phyloP scores from a whole-genome alignment of 2,797 vertebrate species.

The Poecile montanus region DNA sequence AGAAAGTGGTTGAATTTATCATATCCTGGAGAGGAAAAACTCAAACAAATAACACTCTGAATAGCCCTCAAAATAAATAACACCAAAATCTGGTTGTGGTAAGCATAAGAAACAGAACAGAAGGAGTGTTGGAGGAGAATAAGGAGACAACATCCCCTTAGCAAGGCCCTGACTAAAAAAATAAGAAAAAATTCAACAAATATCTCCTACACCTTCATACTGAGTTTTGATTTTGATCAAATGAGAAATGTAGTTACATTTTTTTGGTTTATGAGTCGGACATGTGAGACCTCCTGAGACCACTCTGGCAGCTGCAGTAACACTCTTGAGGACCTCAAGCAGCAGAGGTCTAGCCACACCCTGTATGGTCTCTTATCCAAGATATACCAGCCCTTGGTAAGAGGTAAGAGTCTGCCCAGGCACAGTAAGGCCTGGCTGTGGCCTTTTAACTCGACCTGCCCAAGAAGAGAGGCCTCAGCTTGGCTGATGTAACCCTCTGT shows the following conservation, averaged over 20 bases:
- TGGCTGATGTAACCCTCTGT: not conserved
- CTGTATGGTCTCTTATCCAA: not conserved
- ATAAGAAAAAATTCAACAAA: not conserved
- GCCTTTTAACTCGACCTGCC: not conserved
- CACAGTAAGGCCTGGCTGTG: not conserved
- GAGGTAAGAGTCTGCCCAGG: no score
- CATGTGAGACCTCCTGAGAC: not conserved
- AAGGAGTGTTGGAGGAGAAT: not conserved
- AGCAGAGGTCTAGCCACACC: not conserved
- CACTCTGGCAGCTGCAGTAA: not conserved
- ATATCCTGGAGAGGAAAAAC: not conserved
- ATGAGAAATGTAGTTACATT: not conserved
- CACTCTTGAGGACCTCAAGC: fast-evolving
- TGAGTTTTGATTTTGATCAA: not conserved
- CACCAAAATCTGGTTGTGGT: not conserved
- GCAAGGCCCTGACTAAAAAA: not conserved
- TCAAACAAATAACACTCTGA: not conserved
- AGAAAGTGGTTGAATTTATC: not conserved
- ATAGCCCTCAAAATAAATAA: not conserved
- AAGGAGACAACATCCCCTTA: not conserved
- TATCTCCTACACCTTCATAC: not conserved
- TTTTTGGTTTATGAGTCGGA: not conserved
- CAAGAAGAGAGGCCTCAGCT: not conserved
- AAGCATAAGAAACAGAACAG: not conserved
- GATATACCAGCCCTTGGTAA: fast-evolving